These are phyloP conservation scores for Dromiciops gliroides DNA, from an alignment of 2,113 vertebrate genomes.

Conservation along the genomic window DNA sequence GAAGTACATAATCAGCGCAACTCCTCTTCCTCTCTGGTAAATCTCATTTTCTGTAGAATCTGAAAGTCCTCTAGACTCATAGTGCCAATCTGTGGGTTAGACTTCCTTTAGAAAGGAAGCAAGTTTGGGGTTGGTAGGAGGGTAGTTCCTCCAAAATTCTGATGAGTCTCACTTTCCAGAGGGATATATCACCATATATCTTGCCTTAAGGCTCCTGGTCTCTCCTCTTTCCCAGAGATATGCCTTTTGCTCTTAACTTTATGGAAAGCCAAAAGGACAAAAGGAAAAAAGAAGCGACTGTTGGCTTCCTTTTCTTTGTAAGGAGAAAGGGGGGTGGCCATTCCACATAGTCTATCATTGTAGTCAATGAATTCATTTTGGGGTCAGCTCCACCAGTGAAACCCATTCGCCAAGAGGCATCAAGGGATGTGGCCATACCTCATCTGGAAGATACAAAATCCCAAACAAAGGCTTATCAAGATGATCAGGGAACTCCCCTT, in stretches of 20 bases:
- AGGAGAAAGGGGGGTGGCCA: background rate
- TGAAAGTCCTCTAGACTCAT: too few relatives aligned
- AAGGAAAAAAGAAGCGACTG: background rate
- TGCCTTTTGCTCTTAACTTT: background rate
- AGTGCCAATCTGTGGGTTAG: background rate
- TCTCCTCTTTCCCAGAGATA: background rate
- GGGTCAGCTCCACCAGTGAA: background rate
- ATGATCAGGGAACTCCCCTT: background rate
- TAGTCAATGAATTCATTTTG: background rate
- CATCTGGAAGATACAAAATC: too few relatives aligned
- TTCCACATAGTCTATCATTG: background rate
- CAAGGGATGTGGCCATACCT: background rate
- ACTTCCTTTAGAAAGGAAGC: too few relatives aligned
- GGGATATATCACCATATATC: too few relatives aligned
- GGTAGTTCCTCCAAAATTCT: background rate
- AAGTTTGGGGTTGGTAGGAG: background rate
- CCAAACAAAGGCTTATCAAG: too few relatives aligned
- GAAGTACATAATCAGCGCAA: background rate
- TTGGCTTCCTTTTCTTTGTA: background rate
- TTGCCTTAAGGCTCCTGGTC: too few relatives aligned
- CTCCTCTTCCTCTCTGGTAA: background rate
- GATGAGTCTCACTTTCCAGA: background rate
- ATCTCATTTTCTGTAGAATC: background rate
- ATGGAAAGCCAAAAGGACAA: background rate
- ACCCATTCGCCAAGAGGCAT: background rate